Percentiles rank a stretch among this genome's conserved stretches.
Evolutionary conservation across 1,140 invertebrate genomes (phyloP).

Genomic region (Gryon sp.): DNA sequence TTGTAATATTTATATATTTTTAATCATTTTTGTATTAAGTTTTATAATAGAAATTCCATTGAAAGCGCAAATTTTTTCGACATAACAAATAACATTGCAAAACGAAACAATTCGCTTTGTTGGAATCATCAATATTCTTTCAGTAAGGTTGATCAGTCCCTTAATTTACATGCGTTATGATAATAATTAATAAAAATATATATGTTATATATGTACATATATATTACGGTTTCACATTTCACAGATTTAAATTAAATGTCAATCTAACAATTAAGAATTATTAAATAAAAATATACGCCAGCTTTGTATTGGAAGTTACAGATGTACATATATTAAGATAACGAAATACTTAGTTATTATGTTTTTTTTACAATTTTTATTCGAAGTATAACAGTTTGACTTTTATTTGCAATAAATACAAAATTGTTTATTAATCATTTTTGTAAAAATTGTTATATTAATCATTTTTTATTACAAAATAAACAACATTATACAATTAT

Average conservation of each 20-base stretch:
- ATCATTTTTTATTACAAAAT: too few relatives aligned
- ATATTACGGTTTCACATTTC: too few relatives aligned
- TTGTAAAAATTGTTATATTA: too few relatives aligned
- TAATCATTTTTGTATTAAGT: slow-evolving; percentile 19
- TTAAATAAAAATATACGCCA: slow-evolving; percentile 24
- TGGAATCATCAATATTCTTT: slow-evolving; percentile 18
- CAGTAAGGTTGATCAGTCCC: slow-evolving; percentile 16
- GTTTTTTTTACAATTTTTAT: too few relatives aligned
- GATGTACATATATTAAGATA: too few relatives aligned
- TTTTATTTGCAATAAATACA: too few relatives aligned
- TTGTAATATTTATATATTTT: slow-evolving; percentile 16
- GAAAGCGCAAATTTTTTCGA: slow-evolving; percentile 26
- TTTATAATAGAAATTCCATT: slow-evolving; percentile 20
- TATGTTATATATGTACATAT: slow-evolving; percentile 41
- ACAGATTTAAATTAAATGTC: too few relatives aligned
- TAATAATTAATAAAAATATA: slow-evolving; percentile 33
- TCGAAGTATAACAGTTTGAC: too few relatives aligned
- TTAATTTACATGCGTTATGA: slow-evolving; percentile 23
- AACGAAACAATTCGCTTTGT: slow-evolving; percentile 8
- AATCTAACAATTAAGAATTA: slow-evolving; percentile 33
- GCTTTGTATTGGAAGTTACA: too few relatives aligned
- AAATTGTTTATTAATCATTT: too few relatives aligned
- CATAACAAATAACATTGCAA: slow-evolving; percentile 24
- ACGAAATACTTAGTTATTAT: too few relatives aligned
- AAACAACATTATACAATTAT: too few relatives aligned